Evolutionary conservation across 1,140 invertebrate species (phyloP).

Genomic region (Drosophila sulfurigaster): DNA sequence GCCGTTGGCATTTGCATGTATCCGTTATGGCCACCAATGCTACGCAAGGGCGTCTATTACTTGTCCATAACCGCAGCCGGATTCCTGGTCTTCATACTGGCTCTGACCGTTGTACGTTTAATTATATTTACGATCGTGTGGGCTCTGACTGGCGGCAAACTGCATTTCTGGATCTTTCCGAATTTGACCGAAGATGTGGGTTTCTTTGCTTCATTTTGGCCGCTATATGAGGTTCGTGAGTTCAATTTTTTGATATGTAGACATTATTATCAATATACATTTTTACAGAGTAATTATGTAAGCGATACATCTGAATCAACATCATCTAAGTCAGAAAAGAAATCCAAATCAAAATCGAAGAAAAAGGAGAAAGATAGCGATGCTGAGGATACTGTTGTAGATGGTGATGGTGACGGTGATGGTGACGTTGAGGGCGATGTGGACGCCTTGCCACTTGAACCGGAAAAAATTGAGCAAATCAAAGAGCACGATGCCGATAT

Average conservation of each 20-base stretch:
- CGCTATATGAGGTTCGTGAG: constrained; percentile 93
- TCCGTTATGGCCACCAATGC: constrained; percentile 97
- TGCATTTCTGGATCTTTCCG: constrained; percentile 98
- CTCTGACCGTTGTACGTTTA: constrained; percentile 93
- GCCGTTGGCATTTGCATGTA: constrained; percentile 98
- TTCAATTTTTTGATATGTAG: not conserved
- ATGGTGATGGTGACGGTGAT: constrained; percentile 64
- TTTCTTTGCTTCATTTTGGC: constrained; percentile 99
- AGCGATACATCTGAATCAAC: constrained; percentile 49
- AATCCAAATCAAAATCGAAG: constrained; percentile 87
- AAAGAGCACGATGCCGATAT: constrained; percentile 82
- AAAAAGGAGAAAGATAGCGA: constrained; percentile 92
- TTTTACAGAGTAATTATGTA: constrained; percentile 71
- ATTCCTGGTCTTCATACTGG: constrained; percentile 97
- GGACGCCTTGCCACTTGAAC: constrained; percentile 66
- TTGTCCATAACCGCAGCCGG: constrained; percentile 96
- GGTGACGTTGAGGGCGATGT: constrained; percentile 64
- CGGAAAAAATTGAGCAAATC: constrained; percentile 81
- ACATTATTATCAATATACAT: not conserved
- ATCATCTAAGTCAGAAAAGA: constrained; percentile 86
- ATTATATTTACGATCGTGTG: constrained; percentile 97
- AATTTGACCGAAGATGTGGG: constrained; percentile 99
- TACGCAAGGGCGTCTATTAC: constrained; percentile 98
- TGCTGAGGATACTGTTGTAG: constrained; percentile 84
- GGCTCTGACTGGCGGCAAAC: constrained; percentile 94